Evolutionary conservation across 2,888 invertebrate species (phyloP), one percentile per base, ranked within the genome.

Genomic region (Carcina quercana): DNA sequence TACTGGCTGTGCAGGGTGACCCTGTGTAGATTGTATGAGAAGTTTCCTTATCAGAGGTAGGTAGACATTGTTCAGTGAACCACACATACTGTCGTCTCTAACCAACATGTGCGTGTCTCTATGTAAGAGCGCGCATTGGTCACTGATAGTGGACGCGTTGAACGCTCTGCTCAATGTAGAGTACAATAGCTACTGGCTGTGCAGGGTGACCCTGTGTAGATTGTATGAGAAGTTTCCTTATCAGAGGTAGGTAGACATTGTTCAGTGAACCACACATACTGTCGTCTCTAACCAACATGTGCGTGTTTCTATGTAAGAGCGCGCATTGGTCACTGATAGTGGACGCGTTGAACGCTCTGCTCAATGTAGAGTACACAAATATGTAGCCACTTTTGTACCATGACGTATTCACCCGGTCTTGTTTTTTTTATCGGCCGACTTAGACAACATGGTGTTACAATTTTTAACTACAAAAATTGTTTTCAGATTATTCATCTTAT

Each of bases 1-100:
- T 96, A 96, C 67, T 96, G 95, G 92, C 79, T 96, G 29, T 91
- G 95, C 27, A 92, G 92, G 80, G 91, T 94, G 45, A 78, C 82
- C 43, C 46, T 72, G 3, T 80, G 78, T 28, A 64, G 59, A 42
- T 40, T 82, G 19, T 84, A 83, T 41, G 76, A 79, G 43, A 73
- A 58, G 25, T 34, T 83, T 36, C 80, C 80, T 1, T 82, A 76
- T 57, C 58, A 65, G 22, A 78, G 61, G 83, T 84, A 22, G 66
- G 74, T 29, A 27, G 25, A 4, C 17, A 21, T 19, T 17, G 7
- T n/a, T 26, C 93, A 30, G 89, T 90, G 29, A 87, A 91, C 42
- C n/a, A n/a, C 89, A 92, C 56, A 90, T 91, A 1, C 67, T 95
- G 12, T 74, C 87, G 1, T 86, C 90, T 0, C 57, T 95, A 1